Percentiles rank a stretch among this genome's conserved stretches.
Evolutionary conservation across 2,113 vertebrate species (phyloP).

Genomic region (Pedetes capensis): DNA sequence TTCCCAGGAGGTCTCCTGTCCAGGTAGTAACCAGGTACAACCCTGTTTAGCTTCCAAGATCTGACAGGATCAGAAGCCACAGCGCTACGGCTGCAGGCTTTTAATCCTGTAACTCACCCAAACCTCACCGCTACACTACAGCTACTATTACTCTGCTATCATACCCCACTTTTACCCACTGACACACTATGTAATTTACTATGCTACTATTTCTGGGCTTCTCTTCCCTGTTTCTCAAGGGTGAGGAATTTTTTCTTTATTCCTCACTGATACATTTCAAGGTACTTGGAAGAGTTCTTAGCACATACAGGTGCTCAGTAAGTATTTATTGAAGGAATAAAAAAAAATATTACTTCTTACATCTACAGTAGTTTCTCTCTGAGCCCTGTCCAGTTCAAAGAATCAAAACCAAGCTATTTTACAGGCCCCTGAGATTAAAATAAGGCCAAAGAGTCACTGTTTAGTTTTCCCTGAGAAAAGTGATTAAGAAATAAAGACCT

Average conservation of each 20-base stretch:
- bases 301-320: not conserved
- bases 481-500: not conserved
- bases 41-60: too few relatives aligned
- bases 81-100: too few relatives aligned
- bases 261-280: not conserved
- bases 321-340: not conserved
- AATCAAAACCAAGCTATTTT: not conserved
- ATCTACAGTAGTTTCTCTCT: not conserved
- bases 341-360: not conserved
- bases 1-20: too few relatives aligned
- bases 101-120: too few relatives aligned
- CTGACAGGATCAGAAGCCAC: too few relatives aligned
- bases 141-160: not conserved
- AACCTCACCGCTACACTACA: not conserved
- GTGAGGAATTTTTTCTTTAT: not conserved
- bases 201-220: not conserved
- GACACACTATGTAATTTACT: not conserved
- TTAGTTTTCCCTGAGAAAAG: not conserved
- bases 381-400: not conserved
- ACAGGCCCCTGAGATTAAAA: not conserved
- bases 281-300: not conserved
- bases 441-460: not conserved
- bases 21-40: too few relatives aligned
- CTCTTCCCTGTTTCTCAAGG: not conserved
- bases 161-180: not conserved